Evolutionary conservation across 1,140 invertebrate species (phyloP), one percentile per base, ranked within the genome.

Genomic region (Atta cephalotes): DNA sequence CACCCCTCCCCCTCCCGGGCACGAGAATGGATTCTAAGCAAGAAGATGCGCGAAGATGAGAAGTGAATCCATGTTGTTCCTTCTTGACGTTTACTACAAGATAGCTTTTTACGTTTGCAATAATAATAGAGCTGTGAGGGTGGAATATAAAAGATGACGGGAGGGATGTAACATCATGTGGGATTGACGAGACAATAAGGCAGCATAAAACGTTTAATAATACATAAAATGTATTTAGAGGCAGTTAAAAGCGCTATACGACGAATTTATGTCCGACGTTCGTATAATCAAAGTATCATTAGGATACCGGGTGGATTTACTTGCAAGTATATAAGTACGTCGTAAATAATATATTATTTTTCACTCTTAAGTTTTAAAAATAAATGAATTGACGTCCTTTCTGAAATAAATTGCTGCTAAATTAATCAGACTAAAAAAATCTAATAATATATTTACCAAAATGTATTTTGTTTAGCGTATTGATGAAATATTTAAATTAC

Each of bases 221-320:
- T 35, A n/a, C 65, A 14, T 81, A 71, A 81, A 81, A 71, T 14
- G 16, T 49, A n/a, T 18, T 81, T 21, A 58, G 16, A 35, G 49
- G 7, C n/a, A 7, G 45, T 56, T 56, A 25, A 70, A 18, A 51
- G 6, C 25, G 45, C n/a, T n/a, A 51, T 31, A 31, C 45, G 25
- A 63, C 45, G 25, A 63, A 51, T 31, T 79, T 66, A 79, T 49
- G 14, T 56, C 14, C 5, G 16, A 31, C 28, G 28, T 4, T 35
- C 31, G 28, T 21, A n/a, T 66, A 45, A 68, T 77, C 35, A 45
- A 77, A 28, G 56, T 77, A n/a, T 45, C 14, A 25, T 77, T 25
- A 45, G 4, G 5, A 14, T 2, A 25, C 0, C 14, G 14, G 56
- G 21, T 7, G 14, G 14, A 62, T 76, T 76, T 39, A 76, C 14